Conservation (phyloP, 2,797 vertebrate genomes). For the Oophaga sylvatica region DNA sequence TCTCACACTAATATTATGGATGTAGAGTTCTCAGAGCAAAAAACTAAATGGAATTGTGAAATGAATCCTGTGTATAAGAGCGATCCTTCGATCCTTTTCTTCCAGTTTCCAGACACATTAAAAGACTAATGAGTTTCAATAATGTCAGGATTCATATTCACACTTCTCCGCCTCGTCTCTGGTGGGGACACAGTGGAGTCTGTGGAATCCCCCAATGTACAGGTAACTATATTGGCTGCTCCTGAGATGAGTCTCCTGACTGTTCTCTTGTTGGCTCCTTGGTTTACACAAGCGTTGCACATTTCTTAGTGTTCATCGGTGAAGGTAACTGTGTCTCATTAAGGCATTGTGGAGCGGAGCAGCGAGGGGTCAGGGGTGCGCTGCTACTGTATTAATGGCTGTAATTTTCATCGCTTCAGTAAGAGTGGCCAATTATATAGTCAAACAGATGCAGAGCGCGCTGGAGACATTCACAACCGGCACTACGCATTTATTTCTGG, state of each 20-base stretch:
- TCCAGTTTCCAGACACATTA: not conserved
- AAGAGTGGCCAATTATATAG: conserved; percentile 28
- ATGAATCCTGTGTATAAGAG: not conserved
- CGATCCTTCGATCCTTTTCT: not conserved
- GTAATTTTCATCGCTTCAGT: conserved; percentile 18
- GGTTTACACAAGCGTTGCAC: not conserved
- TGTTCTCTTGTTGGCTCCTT: not conserved
- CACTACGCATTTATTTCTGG: not conserved
- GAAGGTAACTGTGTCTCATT: conserved; percentile 4
- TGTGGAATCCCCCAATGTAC: not conserved
- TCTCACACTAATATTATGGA: not conserved
- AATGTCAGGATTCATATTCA: not conserved
- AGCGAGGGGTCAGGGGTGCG: not conserved
- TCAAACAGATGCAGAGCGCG: not conserved
- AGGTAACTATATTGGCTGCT: not conserved
- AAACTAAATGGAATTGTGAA: not conserved
- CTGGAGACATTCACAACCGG: not conserved
- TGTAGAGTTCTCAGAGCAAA: not conserved
- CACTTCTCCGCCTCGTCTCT: not conserved
- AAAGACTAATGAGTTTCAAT: conserved; percentile 5
- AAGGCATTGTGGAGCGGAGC: not conserved
- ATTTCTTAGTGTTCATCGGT: too few species aligned
- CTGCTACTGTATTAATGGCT: conserved; percentile 5
- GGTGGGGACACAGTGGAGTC: not conserved
- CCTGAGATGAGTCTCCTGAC: not conserved